phyloP scores from a whole-genome alignment of 2,888 invertebrate species.

The Xestia sexstrigata region DNA sequence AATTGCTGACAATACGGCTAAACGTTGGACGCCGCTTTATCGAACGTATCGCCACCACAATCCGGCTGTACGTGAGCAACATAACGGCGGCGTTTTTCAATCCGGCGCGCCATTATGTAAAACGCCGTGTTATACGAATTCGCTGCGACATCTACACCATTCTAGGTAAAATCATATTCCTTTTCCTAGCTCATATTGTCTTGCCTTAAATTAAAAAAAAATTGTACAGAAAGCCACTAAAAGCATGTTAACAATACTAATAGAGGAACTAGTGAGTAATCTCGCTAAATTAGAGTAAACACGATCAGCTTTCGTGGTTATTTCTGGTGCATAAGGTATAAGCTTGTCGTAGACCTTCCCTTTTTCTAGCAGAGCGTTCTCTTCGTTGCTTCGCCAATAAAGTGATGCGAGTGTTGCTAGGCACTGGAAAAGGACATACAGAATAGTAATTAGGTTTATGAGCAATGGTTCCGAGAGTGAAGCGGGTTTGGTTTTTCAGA shows the following conservation, averaged over 20 bases:
- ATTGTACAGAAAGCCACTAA: conserved; percentile 22
- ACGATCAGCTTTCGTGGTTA: conserved; percentile 25
- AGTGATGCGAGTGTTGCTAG: conserved; percentile 74
- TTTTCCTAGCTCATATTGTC: conserved; percentile 7
- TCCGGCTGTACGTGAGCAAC: too few relatives aligned
- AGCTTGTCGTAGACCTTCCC: conserved; percentile 2
- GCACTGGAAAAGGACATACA: conserved; percentile 71
- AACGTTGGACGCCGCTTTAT: too few relatives aligned
- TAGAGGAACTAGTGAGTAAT: conserved; percentile 31
- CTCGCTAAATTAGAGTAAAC: conserved; percentile 39
- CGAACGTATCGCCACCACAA: too few relatives aligned
- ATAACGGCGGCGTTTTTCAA: too few relatives aligned
- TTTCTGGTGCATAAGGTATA: conserved; percentile 10
- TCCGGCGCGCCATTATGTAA: too few relatives aligned
- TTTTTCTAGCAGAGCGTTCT: conserved; percentile 67
- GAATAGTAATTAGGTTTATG: not conserved
- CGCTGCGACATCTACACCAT: too few relatives aligned
- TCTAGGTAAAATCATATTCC: not conserved
- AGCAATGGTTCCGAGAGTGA: not conserved
- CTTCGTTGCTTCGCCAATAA: conserved; percentile 79
- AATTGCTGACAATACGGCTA: too few relatives aligned
- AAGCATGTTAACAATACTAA: conserved; percentile 28
- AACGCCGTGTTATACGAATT: too few relatives aligned
- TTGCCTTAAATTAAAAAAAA: conserved; percentile 23
- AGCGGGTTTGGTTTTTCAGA: not conserved